Base-by-base conservation (phyloP, 2,888 invertebrate species). In the Augiades crinisus region DNA sequence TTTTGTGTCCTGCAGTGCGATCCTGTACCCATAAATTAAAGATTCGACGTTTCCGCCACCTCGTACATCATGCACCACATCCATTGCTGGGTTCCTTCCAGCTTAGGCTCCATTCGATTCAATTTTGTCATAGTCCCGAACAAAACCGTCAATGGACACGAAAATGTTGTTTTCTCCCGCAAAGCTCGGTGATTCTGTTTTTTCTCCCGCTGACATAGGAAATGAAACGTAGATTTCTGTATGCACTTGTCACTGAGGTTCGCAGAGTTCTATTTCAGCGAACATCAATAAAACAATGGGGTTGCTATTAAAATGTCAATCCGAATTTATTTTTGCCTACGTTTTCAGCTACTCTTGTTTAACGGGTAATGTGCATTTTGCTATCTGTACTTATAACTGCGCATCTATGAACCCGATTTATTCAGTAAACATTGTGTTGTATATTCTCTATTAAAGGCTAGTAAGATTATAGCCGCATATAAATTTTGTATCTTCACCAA, bases 1-100 rank as follows among this genome's bases (percentile, higher is more conserved):
- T 49, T 49, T 72, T 70, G 73, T 69, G 69, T 81, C 84, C 83
- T 72, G 83, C 74, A 62, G 82, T 58, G 82, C 70, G 64, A 57
- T 65, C 65, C 61, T 61, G 64, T 65, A 75, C 67, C 70, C 70
- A 70, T 72, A 77, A 73, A 75, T 66, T 58, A 59, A 59, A 40
- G 49, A 43, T 51, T 55, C 58, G 58, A 61, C 56, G 50, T 54
- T 62, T 55, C 60, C 59, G 58, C 62, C 64, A 60, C 62, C 61
- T 58, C 56, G 40, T 64, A 57, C 43, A 43, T 36, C 16, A 21
- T 36, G 50, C 17, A 19, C 10, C 8, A 1, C 10, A 27, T 36
- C 34, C 50, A 43, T 50, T 50, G 43, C 50, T 30, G 19, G 13
- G 13, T 14, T 6, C 3, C 2, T 12, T n/a, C 2, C 5, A 12